Evolutionary conservation across 2,113 vertebrate genomes (phyloP).

Genomic region (Cinclus mexicanus): DNA sequence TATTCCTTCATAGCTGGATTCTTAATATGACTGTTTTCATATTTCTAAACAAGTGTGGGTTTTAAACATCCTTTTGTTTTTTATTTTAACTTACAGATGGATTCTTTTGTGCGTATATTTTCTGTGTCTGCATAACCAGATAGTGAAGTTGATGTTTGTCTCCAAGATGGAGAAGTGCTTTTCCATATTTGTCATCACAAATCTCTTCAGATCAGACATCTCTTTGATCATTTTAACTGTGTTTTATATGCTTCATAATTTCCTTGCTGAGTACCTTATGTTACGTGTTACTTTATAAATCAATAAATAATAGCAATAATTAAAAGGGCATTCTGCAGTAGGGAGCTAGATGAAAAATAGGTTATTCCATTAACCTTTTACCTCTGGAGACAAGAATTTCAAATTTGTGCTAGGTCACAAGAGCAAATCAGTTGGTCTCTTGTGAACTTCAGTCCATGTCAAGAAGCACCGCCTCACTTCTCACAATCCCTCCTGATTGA

Average conservation of each 20-base stretch:
- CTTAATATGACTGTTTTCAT: not conserved
- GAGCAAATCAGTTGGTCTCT: constrained; percentile 48
- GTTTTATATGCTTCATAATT: constrained; percentile 48
- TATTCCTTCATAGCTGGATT: not conserved
- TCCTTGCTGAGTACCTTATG: constrained; percentile 59
- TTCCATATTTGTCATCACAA: constrained; percentile 42
- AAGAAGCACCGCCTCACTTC: constrained; percentile 2
- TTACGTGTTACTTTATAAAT: constrained; percentile 52
- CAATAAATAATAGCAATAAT: constrained; percentile 68
- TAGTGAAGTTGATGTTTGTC: constrained; percentile 8
- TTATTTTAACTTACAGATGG: not conserved
- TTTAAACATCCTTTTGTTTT: not conserved
- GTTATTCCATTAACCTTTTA: constrained; percentile 70
- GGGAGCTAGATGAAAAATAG: constrained; percentile 44
- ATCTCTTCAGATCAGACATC: constrained; percentile 49
- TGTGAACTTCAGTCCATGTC: constrained; percentile 33
- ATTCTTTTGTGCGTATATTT: not conserved
- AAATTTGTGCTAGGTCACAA: constrained; percentile 47
- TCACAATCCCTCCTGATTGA: constrained; percentile 12
- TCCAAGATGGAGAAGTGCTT: constrained; percentile 39
- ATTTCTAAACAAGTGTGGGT: not conserved
- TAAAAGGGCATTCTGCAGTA: constrained; percentile 34
- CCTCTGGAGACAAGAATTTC: constrained; percentile 58
- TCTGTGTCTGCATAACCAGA: not conserved
- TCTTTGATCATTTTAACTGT: constrained; percentile 57